Evolutionary conservation across 1,140 invertebrate genomes (phyloP).

Genomic region (Pseudachorutes palmiensis): DNA sequence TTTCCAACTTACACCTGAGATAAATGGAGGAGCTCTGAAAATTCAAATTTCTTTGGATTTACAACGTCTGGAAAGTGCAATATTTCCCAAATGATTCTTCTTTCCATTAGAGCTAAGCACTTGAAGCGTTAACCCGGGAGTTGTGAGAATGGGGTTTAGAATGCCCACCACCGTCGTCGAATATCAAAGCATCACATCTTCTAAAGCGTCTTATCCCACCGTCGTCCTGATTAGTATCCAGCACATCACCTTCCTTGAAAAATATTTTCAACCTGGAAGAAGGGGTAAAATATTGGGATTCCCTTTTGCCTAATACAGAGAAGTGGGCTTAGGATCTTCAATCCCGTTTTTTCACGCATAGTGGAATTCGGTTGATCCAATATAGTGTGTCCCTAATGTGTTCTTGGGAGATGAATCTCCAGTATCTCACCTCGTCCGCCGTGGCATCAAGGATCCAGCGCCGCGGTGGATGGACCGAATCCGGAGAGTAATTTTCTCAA

Average conservation of each 20-base stretch:
- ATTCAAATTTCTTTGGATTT: too few species aligned
- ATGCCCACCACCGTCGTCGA: too few species aligned
- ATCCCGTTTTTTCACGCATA: background rate
- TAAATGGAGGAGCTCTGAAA: too few species aligned
- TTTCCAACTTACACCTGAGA: too few species aligned
- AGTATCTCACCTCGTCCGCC: background rate
- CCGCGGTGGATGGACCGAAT: constrained; percentile 24
- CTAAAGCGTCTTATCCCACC: too few species aligned
- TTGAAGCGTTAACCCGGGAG: too few species aligned
- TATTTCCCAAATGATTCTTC: too few species aligned
- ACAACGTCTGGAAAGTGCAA: too few species aligned
- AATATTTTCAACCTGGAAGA: background rate
- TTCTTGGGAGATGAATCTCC: background rate
- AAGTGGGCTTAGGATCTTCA: background rate
- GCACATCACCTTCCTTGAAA: background rate
- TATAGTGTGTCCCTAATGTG: constrained; percentile 8
- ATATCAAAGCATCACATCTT: too few species aligned
- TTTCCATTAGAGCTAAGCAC: too few species aligned
- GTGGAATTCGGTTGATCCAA: constrained; percentile 18
- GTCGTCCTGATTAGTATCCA: background rate
- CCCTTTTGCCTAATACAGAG: background rate
- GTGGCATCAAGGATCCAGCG: background rate
- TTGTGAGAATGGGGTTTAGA: too few species aligned
- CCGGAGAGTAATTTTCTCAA: constrained; percentile 28
- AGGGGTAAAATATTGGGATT: background rate